Evolutionary conservation across 1,140 invertebrate species (phyloP).

Genomic region (Nephila pilipes): DNA sequence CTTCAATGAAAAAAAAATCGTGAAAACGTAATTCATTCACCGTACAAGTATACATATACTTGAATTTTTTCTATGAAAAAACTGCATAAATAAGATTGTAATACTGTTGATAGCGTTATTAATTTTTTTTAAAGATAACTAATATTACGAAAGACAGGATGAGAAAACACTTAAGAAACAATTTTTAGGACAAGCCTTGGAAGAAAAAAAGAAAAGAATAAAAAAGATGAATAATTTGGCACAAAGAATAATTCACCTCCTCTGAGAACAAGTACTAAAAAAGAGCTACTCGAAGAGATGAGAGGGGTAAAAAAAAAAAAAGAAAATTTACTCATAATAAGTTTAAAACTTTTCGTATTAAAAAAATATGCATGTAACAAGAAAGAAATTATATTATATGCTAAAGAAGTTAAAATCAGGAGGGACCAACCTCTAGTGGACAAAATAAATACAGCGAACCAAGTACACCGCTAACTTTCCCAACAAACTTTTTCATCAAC

Average conservation of each 20-base stretch:
- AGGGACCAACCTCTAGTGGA: background rate
- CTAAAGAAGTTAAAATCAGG: constrained; percentile 16
- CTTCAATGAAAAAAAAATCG: too few species aligned
- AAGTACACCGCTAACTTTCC: background rate
- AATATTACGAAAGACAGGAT: background rate
- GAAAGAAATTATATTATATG: constrained; percentile 25
- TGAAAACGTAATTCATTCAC: too few species aligned
- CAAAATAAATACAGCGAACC: constrained; percentile 1
- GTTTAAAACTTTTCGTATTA: constrained; percentile 39
- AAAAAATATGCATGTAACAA: background rate
- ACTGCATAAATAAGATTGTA: too few species aligned
- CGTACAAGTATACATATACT: too few species aligned
- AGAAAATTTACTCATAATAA: background rate
- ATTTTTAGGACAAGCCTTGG: background rate
- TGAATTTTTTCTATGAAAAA: too few species aligned
- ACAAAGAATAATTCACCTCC: constrained; percentile 19
- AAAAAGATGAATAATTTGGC: background rate
- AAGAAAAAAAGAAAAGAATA: background rate
- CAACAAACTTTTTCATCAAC: constrained; percentile 42
- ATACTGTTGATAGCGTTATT: too few species aligned
- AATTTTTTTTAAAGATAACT: background rate
- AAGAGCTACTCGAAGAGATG: background rate
- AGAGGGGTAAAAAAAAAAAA: background rate
- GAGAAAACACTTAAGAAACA: constrained; percentile 8
- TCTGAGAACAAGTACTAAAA: background rate